A percentile compares a stretch with the other conserved stretches of the same genome.
phyloP scores from a whole-genome alignment of 1,140 invertebrate genomes.

The Reticulitermes speratus region DNA sequence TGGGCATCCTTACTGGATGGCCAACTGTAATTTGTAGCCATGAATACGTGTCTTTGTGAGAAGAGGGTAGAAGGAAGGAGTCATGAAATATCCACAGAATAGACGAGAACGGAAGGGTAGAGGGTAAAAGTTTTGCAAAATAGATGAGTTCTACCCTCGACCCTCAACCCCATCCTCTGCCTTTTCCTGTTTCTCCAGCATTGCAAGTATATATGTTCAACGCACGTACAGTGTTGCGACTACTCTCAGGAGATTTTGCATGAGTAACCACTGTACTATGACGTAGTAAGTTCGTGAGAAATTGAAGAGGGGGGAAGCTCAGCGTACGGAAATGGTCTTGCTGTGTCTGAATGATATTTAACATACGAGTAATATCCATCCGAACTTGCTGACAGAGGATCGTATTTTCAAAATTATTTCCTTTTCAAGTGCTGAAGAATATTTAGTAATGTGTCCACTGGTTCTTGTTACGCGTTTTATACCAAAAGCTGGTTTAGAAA shows the following conservation, averaged over 20 bases:
- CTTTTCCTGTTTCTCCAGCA: background rate
- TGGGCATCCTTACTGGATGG: background rate
- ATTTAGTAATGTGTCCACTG: background rate
- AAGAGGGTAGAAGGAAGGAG: background rate
- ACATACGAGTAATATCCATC: background rate
- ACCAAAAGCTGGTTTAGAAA: too few species aligned
- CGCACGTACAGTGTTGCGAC: background rate
- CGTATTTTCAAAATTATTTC: background rate
- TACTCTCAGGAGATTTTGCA: background rate
- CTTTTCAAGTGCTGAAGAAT: background rate
- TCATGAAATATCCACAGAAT: constrained; percentile 22
- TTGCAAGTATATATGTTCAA: background rate
- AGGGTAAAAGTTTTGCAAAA: constrained; percentile 20
- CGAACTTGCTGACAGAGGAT: background rate
- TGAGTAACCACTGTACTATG: background rate
- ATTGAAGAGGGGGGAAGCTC: background rate
- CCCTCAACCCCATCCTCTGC: background rate
- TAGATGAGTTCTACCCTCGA: constrained; percentile 20
- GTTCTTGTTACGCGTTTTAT: background rate
- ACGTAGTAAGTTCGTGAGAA: background rate
- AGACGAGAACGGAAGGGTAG: background rate
- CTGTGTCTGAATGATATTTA: background rate
- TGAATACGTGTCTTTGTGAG: background rate
- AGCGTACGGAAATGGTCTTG: background rate
- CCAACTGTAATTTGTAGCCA: background rate